phyloP scores from a whole-genome alignment of 2,113 vertebrate genomes.

The Tylochromis polylepis region DNA sequence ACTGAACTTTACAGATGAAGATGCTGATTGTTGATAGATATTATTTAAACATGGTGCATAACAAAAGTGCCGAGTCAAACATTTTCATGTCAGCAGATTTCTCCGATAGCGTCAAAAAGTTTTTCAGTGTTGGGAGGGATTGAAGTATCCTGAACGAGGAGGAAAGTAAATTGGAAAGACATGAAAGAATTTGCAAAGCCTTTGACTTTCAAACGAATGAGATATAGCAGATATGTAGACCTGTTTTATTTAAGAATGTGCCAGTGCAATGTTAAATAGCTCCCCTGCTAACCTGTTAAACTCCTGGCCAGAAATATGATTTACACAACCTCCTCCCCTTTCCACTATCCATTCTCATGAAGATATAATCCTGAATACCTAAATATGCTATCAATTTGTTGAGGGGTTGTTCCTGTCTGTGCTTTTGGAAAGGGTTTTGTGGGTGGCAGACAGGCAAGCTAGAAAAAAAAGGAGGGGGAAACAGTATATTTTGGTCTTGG shows the following conservation, averaged over 20 bases:
- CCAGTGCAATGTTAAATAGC: conserved; percentile 31
- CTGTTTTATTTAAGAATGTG: conserved; percentile 41
- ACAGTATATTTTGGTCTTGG: conserved; percentile 48
- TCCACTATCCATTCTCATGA: conserved; percentile 16
- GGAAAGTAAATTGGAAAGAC: conserved; percentile 34
- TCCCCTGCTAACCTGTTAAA: background rate
- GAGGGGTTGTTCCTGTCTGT: conserved; percentile 39
- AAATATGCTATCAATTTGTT: conserved; percentile 65
- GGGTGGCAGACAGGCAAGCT: conserved; percentile 40
- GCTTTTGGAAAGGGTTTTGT: conserved; percentile 42
- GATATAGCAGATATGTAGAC: conserved; percentile 25
- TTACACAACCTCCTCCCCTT: background rate
- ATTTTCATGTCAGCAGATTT: conserved; percentile 58
- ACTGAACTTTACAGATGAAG: conserved; percentile 40
- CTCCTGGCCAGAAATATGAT: conserved; percentile 13
- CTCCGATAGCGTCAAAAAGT: conserved; percentile 30
- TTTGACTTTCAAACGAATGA: conserved; percentile 43
- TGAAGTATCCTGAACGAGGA: background rate
- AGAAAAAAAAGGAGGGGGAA: background rate
- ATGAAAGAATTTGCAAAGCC: conserved; percentile 29
- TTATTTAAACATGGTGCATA: conserved; percentile 59
- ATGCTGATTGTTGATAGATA: conserved; percentile 57
- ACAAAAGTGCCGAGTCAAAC: conserved; percentile 51
- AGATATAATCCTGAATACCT: conserved; percentile 44
- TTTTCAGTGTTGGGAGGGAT: background rate